Base-by-base conservation (phyloP, 2,113 vertebrate species). In the Solea solea region DNA sequence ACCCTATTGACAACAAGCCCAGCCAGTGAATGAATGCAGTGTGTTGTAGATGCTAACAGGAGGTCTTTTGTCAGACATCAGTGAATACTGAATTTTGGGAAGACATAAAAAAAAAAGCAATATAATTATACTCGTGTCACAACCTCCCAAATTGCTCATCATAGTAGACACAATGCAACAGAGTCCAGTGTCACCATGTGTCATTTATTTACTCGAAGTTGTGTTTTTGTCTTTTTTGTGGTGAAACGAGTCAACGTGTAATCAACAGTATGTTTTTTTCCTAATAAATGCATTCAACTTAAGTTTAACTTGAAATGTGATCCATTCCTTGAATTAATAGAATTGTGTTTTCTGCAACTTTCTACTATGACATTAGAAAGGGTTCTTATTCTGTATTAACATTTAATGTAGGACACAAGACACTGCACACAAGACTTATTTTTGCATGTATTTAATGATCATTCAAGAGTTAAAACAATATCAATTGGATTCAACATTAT, bases 1-100 rank as follows among this genome's bases (percentile, higher is more conserved):
- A 90, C 42, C 76, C 85, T 48, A 58, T 58, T 42, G 91, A 90
- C 1, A 68, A 89, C 9, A 77, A 85, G 54, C 57, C 81, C 65
- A 86, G 67, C 72, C 83, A 88, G 60, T 86, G 58, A 89, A 67
- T 13, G n/a, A 28, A 52, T 34, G 34, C 2, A 2, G 34, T 34
- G 34, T 34, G 12, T 46, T 53, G 49, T 64, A 39, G 44, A 55
- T 13, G 21, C 7, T 25, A 16, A 40, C 39, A 21, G 3, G 55
- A 65, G 44, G 15, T 25, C 8, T 34, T 64, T 60, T 55, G 4
- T 53, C 7, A 52, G 14, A 48, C 25, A 5, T 44, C 15, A 6
- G 4, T 15, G 8, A 55, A 42, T 59, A 2, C n/a, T 50, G 49
- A 1, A 2, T 16, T 21, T 40, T 46, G 44, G 7, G 42, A 63